phyloP scores from a whole-genome alignment of 2,113 vertebrate species.

The Leucopternis melanops region DNA sequence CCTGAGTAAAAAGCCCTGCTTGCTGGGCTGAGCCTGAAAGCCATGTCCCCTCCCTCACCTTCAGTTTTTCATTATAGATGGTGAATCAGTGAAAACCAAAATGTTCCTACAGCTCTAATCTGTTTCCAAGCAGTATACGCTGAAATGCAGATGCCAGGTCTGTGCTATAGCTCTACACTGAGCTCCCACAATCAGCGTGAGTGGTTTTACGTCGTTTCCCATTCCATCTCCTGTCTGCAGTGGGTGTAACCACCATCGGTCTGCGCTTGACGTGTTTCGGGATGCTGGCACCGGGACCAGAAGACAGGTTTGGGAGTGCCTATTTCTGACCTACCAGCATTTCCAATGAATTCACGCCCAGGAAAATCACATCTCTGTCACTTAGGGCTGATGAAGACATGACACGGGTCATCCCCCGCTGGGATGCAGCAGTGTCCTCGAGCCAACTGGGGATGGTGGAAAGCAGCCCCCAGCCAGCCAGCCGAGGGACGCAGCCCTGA shows the following conservation, averaged over 20 bases:
- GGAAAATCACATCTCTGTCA: not conserved
- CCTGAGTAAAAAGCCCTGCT: not conserved
- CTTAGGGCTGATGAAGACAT: not conserved
- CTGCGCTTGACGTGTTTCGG: rapidly evolving
- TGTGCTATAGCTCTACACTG: not conserved
- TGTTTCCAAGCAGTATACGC: not conserved
- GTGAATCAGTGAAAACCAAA: not conserved
- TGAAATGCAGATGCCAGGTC: not conserved
- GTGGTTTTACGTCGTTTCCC: rapidly evolving
- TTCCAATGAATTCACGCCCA: not conserved
- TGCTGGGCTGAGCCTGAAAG: not conserved
- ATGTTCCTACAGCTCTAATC: not conserved
- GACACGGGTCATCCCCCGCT: not conserved
- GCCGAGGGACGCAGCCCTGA: not conserved
- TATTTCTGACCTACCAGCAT: not conserved
- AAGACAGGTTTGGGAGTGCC: not conserved
- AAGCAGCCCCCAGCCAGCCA: not conserved
- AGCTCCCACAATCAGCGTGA: not conserved
- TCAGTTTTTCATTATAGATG: not conserved
- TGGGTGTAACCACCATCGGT: not conserved
- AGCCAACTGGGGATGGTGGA: not conserved
- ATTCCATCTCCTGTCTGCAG: not conserved
- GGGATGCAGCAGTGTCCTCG: not conserved
- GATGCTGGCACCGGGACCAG: not conserved
- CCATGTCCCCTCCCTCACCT: not conserved